These are phyloP conservation scores for Mixornis gularis DNA, from an alignment of 2,113 vertebrate species.

Conservation along the genomic window DNA sequence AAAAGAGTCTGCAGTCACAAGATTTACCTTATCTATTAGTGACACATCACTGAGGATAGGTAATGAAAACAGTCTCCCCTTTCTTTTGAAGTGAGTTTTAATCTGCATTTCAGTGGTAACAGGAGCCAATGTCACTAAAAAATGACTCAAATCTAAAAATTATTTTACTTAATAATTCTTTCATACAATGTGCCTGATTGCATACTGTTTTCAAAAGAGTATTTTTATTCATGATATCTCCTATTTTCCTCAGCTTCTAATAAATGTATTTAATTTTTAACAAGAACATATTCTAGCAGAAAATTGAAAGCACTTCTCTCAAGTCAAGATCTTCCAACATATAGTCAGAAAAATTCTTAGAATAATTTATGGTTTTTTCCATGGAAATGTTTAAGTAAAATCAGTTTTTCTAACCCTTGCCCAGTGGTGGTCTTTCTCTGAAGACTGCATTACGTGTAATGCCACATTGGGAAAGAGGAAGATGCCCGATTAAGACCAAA, in stretches of 20 bases:
- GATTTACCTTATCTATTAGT: background rate
- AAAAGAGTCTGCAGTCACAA: background rate
- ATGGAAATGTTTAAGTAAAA: background rate
- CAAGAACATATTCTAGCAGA: background rate
- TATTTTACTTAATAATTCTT: background rate
- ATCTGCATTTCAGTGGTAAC: background rate
- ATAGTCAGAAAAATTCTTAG: background rate
- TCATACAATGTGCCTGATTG: background rate
- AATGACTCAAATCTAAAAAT: background rate
- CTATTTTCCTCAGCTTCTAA: background rate
- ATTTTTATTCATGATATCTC: background rate
- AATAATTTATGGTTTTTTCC: background rate
- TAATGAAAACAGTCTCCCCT: background rate
- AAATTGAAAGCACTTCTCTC: background rate
- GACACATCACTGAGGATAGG: background rate
- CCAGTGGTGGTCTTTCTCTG: background rate
- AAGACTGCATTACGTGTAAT: background rate
- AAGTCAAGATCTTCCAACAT: background rate
- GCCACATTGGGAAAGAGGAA: background rate
- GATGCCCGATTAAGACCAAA: background rate
- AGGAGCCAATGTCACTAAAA: background rate
- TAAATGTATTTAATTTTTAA: background rate
- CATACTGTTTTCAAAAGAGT: background rate
- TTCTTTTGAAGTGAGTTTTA: background rate
- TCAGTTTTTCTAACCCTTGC: background rate